Evolutionary conservation across 2,888 invertebrate genomes (phyloP), one percentile per base, ranked within the genome.

Genomic region (Cryptus viduatorius): DNA sequence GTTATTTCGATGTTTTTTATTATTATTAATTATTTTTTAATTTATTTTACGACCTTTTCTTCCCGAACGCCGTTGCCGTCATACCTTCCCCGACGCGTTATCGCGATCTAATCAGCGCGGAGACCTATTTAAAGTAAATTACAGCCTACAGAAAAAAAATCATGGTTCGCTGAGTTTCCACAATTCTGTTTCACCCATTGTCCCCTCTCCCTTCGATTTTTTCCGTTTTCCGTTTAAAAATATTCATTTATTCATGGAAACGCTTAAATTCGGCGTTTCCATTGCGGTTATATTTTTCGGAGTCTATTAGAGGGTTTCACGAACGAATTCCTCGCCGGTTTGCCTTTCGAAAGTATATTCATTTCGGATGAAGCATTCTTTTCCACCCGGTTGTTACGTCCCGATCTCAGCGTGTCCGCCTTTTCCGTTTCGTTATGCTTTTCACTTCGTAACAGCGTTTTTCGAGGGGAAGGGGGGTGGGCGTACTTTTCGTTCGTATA

Each of bases 371-470:
- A 76, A 16, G n/a, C 44, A 16, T 50, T 65, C 19, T 44, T 29
- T 14, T 42, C 24, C 19, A 46, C 31, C 24, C 5, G n/a, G 37
- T 61, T 37, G 42, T 48, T 12, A 14, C 50, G 37, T 14, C 16
- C 50, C 64, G 31, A 0, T 42, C 76, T 4, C 65, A 24, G 48
- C 31, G 10, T 42, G 65, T 42, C 14, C 53, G 53, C 37, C 12
- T 46, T 79, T 16, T 44, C 68, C 84, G 50, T 84, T 84, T 84
- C 84, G 84, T 84, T 84, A 75, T 76, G 84, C 84, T 84, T 82
- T 84, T 84, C 37, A 71, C 53, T 50, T 19, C 68, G 53, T 29
- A 46, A n/a, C 46, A 48, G 5, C 37, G 37, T 73, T 61, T 73
- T 29, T 61, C 61, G 61, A 14, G 5, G 37, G 37, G 37, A 7